Base-by-base conservation (phyloP, 2,888 invertebrate genomes). In the Balanococcus diminutus region DNA sequence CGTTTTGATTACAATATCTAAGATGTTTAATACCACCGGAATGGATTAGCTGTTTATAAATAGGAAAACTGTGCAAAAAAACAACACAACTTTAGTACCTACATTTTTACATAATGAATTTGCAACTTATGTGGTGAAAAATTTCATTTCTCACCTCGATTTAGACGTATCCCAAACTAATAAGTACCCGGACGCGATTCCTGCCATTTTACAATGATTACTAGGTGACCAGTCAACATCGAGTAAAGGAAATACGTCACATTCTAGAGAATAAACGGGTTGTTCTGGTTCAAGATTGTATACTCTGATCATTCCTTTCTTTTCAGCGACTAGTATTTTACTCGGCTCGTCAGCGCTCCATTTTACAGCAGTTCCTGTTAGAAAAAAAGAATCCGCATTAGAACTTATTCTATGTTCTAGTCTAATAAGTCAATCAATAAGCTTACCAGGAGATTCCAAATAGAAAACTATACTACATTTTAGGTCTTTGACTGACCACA, bases 321-420 rank as follows among this genome's bases (percentile, higher is more conserved):
- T 94, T 89, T 95, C 94, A 0, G 94, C 95, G 0, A 95, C 94
- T 87, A 95, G 90, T 28, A 95, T 90, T 90, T 95, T 95, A 67
- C 92, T 92, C 1, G 92, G 91, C 88, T 95, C 94, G 87, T 93
- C 93, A 61, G 91, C 91, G 89, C 95, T 95, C 93, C 94, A 94
- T 88, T 92, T 92, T 0, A 93, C 92, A 4, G 91, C 82, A 22
- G 67, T 82, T 22, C 86, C 86, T 86, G 19, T n/a, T 22, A 2
- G 81, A 22, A 25, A n/a, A 61, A 25, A 19, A 19, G 28, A 9
- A 56, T 8, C 8, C 11, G 19, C 16, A 6, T 9, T 16, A 16
- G 6, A 2, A 22, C 22, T 22, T 1, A 9, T 8, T 6, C 14
- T 22, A 56, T 8, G 0, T 8, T 2, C 2, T 56, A 56, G 0